Evolutionary conservation across 2,113 vertebrate species (phyloP).

Genomic region (Paradoxurus hermaphroditus): DNA sequence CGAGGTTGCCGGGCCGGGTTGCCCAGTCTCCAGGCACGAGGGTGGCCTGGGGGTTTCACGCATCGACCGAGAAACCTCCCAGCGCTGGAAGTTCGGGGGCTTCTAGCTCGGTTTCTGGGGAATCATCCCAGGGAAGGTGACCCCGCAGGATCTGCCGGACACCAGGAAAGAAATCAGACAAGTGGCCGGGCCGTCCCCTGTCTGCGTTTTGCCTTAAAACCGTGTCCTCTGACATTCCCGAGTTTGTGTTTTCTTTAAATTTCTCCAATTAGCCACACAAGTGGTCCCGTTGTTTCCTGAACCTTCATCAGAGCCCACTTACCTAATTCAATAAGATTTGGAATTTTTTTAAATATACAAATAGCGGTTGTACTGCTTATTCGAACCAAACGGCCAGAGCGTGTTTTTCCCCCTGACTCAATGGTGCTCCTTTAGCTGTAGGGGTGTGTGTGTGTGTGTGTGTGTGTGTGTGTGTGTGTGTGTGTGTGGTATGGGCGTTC

Average conservation of each 20-base stretch:
- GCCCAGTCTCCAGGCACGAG: not conserved
- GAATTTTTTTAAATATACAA: slow-evolving; percentile 28
- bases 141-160: not conserved
- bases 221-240: not conserved
- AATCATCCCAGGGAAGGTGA: not conserved
- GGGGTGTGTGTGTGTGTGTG: not conserved
- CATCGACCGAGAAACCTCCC: not conserved
- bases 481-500: not conserved
- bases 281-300: not conserved
- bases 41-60: accelerated
- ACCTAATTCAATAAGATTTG: slow-evolving; percentile 27
- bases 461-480: too few species aligned
- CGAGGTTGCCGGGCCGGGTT: too few species aligned
- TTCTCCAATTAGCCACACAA: not conserved
- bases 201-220: not conserved
- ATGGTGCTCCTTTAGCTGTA: not conserved
- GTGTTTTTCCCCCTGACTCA: not conserved
- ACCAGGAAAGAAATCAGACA: not conserved
- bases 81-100: not conserved
- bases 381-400: not conserved
- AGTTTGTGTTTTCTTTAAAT: not conserved
- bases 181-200: not conserved
- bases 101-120: not conserved
- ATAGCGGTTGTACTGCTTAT: not conserved
- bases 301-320: not conserved